Evolutionary conservation across 2,888 invertebrate genomes (phyloP), one percentile per base, ranked within the genome.

Genomic region (Callosobruchus maculatus): DNA sequence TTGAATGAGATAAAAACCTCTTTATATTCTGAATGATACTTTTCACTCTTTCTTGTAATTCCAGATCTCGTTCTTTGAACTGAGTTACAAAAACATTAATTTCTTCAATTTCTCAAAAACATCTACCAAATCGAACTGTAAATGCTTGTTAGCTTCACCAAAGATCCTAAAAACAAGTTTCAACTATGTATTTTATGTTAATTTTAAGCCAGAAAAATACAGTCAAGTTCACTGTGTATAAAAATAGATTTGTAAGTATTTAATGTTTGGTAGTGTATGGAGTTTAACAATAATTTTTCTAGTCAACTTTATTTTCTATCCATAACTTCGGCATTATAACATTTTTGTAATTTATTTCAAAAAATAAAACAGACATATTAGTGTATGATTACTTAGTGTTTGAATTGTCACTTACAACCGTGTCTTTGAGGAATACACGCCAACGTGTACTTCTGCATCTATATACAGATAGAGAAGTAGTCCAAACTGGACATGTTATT

Each of bases 401-500:
- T 82, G 78, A 78, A 76, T n/a, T 79, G 74, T 69, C 74, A 79
- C 74, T 74, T 78, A 77, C 75, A 76, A 73, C 74, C 75, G 76
- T 75, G 77, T 74, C 76, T 80, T 72, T 76, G 72, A 72, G 75
- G 74, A 78, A 73, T 76, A 78, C 76, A 77, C 76, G 70, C 13
- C 49, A 13, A 13, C 13, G 49, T 49, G 13, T 49, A 49, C 49
- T 7, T 81, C 81, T 82, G 80, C 79, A 80, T 78, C 81, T 84
- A 83, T 83, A 83, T 82, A 84, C 83, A 82, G 84, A 83, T 85
- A 85, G 85, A 85, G 83, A 83, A 84, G 87, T 87, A 88, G 87
- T 87, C 87, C 87, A 87, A 87, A 87, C 78, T 87, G 87, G 87
- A 87, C 87, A 80, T 79, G n/a, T 77, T 80, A 71, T 77, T 74